Base-by-base conservation (phyloP, 2,797 vertebrate species). In the Sebastolobus alascanus region DNA sequence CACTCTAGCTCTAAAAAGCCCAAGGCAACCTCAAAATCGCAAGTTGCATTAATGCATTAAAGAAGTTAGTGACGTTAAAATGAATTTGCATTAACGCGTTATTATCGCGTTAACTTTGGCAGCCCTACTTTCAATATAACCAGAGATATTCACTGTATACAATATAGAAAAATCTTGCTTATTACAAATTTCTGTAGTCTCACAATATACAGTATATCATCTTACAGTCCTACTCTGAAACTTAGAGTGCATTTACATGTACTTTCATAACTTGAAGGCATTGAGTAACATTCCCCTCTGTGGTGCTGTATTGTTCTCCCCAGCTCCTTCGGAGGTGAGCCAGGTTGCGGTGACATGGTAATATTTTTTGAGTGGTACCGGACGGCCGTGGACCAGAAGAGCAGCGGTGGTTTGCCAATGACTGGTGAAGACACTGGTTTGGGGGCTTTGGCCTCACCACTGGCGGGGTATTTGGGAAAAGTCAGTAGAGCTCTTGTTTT, bases 401-500 rank as follows among this genome's bases (percentile, higher is more conserved):
- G 94, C 95, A 91, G 93, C 96, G 95, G 96, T 95, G 94, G 96
- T 96, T 96, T 97, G 94, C 96, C 96, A 95, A 94, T 98, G 97
- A 95, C 96, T 96, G 96, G 96, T 95, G 97, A 97, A 97, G 96
- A 96, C 94, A 95, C 96, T 97, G 96, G 95, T 97, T 96, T 97
- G 97, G 97, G 96, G 97, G 95, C 96, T 95, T 94, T 96, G 94
- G 94, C 97, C 97, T 96, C 96, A 94, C 96, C 96, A 77, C 93
- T 97, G 96, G 97, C 92, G 96, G 98, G 98, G 97, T 99, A 96
- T 97, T 98, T 98, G 98, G 98, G 97, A 98, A 99, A 99, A 99
- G 98, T 99, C 97, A 99, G 98, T 99, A 97, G 93, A 96, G 94
- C 96, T 96, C 91, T 46, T 90, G 93, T 87, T 93, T 96, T 97